phyloP scores from a whole-genome alignment of 2,113 vertebrate species.

The Pteruthius melanotis region DNA sequence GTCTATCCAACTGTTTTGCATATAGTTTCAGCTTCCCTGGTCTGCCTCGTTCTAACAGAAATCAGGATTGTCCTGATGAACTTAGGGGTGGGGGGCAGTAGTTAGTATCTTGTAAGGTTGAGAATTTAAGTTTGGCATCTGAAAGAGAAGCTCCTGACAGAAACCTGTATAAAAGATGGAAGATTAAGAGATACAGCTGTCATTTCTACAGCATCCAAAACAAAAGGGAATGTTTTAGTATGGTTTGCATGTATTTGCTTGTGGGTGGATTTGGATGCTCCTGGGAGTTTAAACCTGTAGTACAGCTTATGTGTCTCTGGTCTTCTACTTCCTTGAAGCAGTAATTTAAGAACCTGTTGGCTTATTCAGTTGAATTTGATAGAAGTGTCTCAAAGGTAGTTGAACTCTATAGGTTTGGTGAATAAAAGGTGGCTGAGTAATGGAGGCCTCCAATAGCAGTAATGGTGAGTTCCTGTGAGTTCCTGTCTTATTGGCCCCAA shows the following conservation, averaged over 20 bases:
- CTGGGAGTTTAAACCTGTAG: slow-evolving; percentile 32
- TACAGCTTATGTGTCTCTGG: background rate
- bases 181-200: background rate
- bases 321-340: background rate
- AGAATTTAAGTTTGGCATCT: background rate
- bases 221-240: background rate
- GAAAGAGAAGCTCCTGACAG: background rate
- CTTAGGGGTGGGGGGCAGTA: fast-evolving
- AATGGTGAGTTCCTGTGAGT: background rate
- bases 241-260: slow-evolving; percentile 12
- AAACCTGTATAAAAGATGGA: background rate
- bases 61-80: background rate
- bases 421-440: background rate
- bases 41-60: background rate
- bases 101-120: background rate
- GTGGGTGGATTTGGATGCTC: background rate
- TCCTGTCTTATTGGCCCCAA: background rate
- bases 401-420: background rate
- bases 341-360: background rate
- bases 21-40: background rate
- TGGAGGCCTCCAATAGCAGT: background rate
- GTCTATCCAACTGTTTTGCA: background rate
- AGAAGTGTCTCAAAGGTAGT: background rate
- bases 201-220: background rate
- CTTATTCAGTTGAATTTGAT: background rate